Evolutionary conservation across 2,797 vertebrate genomes (phyloP).

Genomic region (Linurgus olivaceus): DNA sequence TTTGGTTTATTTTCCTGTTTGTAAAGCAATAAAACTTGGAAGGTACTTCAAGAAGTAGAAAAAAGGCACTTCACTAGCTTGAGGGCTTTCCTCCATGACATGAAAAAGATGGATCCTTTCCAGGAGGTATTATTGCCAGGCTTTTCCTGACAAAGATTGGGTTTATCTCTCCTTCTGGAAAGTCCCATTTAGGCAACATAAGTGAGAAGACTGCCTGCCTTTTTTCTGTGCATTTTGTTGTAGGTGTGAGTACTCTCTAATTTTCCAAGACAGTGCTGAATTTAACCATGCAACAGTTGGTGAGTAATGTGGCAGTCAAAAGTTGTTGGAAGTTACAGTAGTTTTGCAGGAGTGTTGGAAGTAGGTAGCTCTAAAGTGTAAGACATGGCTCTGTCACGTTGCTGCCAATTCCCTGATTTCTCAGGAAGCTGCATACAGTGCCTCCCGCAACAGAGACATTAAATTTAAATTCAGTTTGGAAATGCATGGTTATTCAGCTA

Average conservation of each 20-base stretch:
- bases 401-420: neutral
- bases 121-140: neutral
- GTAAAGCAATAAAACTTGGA: neutral
- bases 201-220: neutral
- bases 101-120: neutral
- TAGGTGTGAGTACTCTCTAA: neutral
- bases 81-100: neutral
- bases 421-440: neutral
- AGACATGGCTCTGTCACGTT: neutral
- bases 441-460: neutral
- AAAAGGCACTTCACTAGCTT: neutral
- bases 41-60: neutral
- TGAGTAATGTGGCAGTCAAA: neutral
- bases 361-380: neutral
- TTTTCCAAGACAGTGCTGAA: neutral
- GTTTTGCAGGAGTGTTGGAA: neutral
- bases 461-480: neutral
- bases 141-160: neutral
- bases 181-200: neutral
- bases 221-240: neutral
- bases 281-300: neutral
- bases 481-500: neutral
- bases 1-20: neutral
- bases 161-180: neutral
- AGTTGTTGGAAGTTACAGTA: neutral